Conservation (phyloP, 2,888 invertebrate genomes). For the Hydroisotoma schaefferi region DNA sequence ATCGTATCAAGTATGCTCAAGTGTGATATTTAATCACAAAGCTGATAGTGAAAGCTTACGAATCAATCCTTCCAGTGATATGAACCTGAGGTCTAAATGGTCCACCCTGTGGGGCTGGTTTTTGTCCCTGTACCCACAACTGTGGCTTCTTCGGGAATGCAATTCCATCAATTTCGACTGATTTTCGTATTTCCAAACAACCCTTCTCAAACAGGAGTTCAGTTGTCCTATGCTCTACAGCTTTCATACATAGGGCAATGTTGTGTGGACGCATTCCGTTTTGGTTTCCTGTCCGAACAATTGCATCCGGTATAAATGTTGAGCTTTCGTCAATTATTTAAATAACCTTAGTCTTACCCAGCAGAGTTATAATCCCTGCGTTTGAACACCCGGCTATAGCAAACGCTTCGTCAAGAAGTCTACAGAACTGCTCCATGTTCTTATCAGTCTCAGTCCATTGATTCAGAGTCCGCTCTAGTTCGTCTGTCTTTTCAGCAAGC, state of each 20-base stretch:
- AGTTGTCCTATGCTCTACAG: conserved; percentile 37
- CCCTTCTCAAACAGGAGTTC: conserved; percentile 36
- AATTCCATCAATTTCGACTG: conserved; percentile 30
- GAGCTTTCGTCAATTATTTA: background rate
- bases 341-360: conserved; percentile 16
- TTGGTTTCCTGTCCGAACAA: conserved; percentile 26
- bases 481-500: conserved; percentile 19
- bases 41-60: conserved; percentile 23
- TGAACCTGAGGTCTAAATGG: conserved; percentile 37
- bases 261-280: conserved; percentile 41
- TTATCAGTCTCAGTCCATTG: conserved; percentile 23
- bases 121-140: conserved; percentile 31
- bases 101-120: conserved; percentile 34
- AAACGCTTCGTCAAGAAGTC: conserved; percentile 28
- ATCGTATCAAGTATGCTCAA: background rate
- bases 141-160: conserved; percentile 30
- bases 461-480: conserved; percentile 18
- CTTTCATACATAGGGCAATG: conserved; percentile 36
- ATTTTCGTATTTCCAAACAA: conserved; percentile 28
- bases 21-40: conserved; percentile 1
- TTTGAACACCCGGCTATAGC: conserved; percentile 25
- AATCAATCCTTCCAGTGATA: conserved; percentile 30
- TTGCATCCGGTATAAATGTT: background rate
- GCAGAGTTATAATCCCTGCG: conserved; percentile 25
- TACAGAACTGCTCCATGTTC: conserved; percentile 26